Evolutionary conservation across 2,797 vertebrate genomes (phyloP).

Genomic region (Brachyalestes nurse): DNA sequence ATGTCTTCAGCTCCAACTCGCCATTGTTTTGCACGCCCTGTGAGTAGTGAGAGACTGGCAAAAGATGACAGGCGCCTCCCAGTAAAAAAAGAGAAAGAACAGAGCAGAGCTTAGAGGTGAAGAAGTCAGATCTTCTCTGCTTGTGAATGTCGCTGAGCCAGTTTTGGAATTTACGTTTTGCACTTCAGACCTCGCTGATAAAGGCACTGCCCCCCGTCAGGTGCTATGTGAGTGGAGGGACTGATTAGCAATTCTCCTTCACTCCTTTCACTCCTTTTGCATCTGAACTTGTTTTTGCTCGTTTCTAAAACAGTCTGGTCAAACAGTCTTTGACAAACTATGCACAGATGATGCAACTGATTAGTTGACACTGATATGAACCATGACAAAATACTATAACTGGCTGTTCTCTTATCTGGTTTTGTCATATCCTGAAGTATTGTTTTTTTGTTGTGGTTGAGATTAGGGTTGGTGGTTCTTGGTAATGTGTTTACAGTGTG

Average conservation of each 20-base stretch:
- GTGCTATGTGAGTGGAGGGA: constrained; percentile 78
- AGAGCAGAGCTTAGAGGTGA: constrained; percentile 76
- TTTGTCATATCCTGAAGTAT: neutral
- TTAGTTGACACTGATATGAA: neutral
- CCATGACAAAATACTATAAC: neutral
- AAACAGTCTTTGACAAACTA: neutral
- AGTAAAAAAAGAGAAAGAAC: constrained; percentile 67
- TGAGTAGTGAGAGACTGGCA: constrained; percentile 59
- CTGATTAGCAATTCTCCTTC: constrained; percentile 73
- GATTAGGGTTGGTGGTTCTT: constrained; percentile 2
- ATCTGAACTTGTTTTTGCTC: constrained; percentile 1
- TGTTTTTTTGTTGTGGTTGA: constrained; percentile 22
- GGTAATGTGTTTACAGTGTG: constrained; percentile 30
- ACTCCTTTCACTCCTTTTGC: neutral
- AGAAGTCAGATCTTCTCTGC: constrained; percentile 68
- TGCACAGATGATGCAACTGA: neutral
- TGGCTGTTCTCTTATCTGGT: neutral
- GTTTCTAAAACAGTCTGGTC: neutral
- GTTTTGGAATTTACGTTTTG: constrained; percentile 74
- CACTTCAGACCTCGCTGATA: constrained; percentile 73
- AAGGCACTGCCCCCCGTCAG: constrained; percentile 80
- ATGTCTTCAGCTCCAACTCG: constrained; percentile 67
- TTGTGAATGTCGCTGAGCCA: constrained; percentile 79
- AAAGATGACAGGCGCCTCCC: constrained; percentile 56
- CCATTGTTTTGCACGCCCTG: constrained; percentile 68